phyloP scores from a whole-genome alignment of 2,797 vertebrate species.

The Heteromormyrus szaboi region DNA sequence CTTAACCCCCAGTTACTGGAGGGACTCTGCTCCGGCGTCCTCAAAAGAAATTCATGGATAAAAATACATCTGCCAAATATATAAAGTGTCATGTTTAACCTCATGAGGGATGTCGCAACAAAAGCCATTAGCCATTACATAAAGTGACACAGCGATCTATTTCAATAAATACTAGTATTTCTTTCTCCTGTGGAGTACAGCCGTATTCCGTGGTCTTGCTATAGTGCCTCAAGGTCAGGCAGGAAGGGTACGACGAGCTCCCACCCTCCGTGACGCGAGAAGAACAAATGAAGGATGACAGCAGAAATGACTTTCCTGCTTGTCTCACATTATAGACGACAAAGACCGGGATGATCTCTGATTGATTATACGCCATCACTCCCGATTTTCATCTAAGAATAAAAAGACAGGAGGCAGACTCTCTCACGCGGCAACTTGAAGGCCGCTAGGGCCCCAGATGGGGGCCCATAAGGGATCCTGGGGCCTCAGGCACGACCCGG shows the following conservation, averaged over 20 bases:
- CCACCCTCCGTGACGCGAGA: neutral
- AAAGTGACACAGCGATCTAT: neutral
- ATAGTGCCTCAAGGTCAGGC: neutral
- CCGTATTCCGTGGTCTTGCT: neutral
- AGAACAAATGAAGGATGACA: neutral
- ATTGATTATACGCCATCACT: constrained; percentile 1
- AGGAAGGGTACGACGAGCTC: neutral
- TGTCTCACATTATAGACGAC: neutral
- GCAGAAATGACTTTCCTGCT: neutral
- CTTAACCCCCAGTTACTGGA: neutral
- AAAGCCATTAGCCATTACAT: neutral
- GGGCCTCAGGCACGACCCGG: neutral
- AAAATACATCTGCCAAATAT: neutral
- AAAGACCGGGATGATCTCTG: neutral
- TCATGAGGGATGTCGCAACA: neutral
- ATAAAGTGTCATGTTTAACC: neutral
- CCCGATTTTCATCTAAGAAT: neutral
- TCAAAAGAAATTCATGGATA: neutral
- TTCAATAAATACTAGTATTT: neutral
- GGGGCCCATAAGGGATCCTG: neutral
- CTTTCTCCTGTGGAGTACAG: neutral
- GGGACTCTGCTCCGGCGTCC: neutral
- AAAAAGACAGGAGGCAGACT: neutral
- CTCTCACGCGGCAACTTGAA: neutral
- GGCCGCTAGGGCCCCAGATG: neutral